Percentiles rank a stretch among this genome's conserved stretches.
Conservation (phyloP, 2,888 invertebrate genomes). For the Petrolisthes manimaculis region DNA sequence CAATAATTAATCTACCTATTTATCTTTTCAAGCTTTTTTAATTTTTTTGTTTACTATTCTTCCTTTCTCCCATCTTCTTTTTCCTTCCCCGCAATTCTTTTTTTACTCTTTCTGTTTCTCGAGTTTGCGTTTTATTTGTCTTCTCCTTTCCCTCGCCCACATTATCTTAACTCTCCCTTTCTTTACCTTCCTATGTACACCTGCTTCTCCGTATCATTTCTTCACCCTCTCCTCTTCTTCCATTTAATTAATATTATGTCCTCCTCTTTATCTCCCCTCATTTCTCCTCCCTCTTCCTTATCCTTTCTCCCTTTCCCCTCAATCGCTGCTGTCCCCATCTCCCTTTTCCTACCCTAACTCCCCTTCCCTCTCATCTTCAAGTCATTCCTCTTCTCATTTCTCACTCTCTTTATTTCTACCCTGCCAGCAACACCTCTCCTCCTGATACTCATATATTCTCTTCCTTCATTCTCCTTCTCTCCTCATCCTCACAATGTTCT, state of each 20-base stretch:
- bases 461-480: not conserved
- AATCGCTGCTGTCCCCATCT: not conserved
- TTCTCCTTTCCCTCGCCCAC: too few relatives aligned
- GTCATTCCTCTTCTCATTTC: not conserved
- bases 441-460: not conserved
- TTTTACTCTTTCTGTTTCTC: too few relatives aligned
- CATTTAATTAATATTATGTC: not conserved
- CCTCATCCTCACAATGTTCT: too few relatives aligned
- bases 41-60: too few relatives aligned
- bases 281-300: slow-evolving; percentile 26
- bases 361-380: not conserved
- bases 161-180: too few relatives aligned
- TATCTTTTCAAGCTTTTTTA: too few relatives aligned
- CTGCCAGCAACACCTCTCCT: not conserved
- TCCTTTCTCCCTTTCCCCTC: not conserved
- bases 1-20: not conserved
- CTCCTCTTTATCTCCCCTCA: not conserved
- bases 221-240: not conserved
- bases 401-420: not conserved
- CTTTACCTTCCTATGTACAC: too few relatives aligned
- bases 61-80: too few relatives aligned
- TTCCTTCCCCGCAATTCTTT: too few relatives aligned
- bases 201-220: not conserved
- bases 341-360: not conserved
- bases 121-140: too few relatives aligned